These are phyloP conservation scores for Tiliacea aurago DNA, from an alignment of 2,888 invertebrate genomes.

Conservation along the genomic window DNA sequence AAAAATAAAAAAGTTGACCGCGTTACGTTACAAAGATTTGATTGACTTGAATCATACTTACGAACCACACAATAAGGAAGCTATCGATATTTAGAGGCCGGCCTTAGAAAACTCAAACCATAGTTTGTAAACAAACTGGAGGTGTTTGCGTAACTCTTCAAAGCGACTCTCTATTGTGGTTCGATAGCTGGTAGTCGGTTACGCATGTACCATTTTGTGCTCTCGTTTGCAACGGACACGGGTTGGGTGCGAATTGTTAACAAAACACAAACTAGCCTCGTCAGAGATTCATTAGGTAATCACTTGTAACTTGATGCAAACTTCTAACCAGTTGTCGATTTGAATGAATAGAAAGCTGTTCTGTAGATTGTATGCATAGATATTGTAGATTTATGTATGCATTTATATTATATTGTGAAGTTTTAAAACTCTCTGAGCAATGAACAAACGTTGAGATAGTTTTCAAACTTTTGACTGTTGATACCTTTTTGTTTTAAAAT, in stretches of 20 bases:
- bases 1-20: slow-evolving; percentile 29
- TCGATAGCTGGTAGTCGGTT: slow-evolving; percentile 84
- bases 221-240: slow-evolving; percentile 79
- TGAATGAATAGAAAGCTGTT: neutral
- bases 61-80: slow-evolving; percentile 56
- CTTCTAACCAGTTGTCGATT: neutral
- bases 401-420: no score
- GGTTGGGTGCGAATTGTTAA: slow-evolving; percentile 70
- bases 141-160: slow-evolving; percentile 82
- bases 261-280: slow-evolving; percentile 46
- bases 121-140: slow-evolving; percentile 80
- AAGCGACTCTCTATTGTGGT: slow-evolving; percentile 85
- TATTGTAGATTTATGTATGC: no score
- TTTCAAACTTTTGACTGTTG: no score
- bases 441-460: no score
- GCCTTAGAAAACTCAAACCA: slow-evolving; percentile 66
- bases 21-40: slow-evolving; percentile 42
- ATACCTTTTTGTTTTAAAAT: no score
- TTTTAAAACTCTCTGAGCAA: no score
- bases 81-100: slow-evolving; percentile 38
- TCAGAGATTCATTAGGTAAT: slow-evolving; percentile 37
- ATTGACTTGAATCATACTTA: slow-evolving; percentile 51
- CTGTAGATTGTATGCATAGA: no score
- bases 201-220: slow-evolving; percentile 80
- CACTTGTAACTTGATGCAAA: slow-evolving; percentile 19